phyloP scores from a whole-genome alignment of 1,140 invertebrate genomes.

The Linepithema humile region DNA sequence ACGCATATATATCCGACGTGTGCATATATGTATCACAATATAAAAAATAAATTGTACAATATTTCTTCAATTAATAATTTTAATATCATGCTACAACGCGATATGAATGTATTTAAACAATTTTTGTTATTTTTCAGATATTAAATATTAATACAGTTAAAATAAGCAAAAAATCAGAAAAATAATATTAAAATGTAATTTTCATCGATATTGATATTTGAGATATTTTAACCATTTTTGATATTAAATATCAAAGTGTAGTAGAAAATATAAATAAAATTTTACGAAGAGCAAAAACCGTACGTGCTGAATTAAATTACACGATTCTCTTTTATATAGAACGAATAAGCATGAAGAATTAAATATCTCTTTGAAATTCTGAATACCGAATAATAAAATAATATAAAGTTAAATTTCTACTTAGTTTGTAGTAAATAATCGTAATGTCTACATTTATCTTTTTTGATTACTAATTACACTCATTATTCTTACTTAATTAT shows the following conservation, averaged over 20 bases:
- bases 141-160: not conserved
- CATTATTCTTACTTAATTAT: not conserved
- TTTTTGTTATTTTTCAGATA: not conserved
- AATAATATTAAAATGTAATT: not conserved
- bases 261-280: slow-evolving; percentile 11
- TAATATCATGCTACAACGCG: not conserved
- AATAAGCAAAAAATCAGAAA: not conserved
- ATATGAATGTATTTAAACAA: not conserved
- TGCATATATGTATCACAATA: not conserved
- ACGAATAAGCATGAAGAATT: not conserved
- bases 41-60: not conserved
- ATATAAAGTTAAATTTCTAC: not conserved
- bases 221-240: too few species aligned
- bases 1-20: slow-evolving; percentile 24
- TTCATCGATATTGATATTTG: not conserved
- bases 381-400: not conserved
- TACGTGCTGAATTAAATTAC: not conserved
- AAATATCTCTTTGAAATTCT: not conserved
- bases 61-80: not conserved
- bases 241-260: too few species aligned
- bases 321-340: not conserved
- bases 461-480: not conserved
- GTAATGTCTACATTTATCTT: not conserved
- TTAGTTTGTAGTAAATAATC: not conserved
- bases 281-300: not conserved